Conservation (phyloP, 2,797 vertebrate genomes). For the Hydrolagus colliei region DNA sequence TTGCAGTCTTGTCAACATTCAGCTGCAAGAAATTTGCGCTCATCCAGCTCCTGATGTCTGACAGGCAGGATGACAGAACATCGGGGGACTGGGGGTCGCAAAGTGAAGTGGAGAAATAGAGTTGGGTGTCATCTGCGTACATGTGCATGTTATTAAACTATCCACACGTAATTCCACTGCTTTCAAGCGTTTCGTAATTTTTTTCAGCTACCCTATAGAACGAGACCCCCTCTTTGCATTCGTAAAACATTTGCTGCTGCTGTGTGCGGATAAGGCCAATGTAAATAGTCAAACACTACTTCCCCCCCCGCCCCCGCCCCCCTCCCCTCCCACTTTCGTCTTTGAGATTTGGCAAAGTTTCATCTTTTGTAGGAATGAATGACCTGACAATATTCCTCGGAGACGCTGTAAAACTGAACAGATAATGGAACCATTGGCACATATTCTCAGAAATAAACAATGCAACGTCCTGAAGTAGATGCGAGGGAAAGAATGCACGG, state of each 20-base stretch:
- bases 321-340: slow-evolving; percentile 7
- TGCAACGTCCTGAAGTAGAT: background rate
- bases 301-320: too few relatives aligned
- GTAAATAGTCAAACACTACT: background rate
- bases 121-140: too few relatives aligned
- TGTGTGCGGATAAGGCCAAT: slow-evolving; percentile 25
- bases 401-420: too few relatives aligned
- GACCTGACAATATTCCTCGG: background rate
- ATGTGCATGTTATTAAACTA: background rate
- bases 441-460: background rate
- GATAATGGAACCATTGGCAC: background rate
- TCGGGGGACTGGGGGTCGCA: too few relatives aligned
- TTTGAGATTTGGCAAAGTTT: background rate
- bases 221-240: background rate
- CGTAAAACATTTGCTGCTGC: background rate
- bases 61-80: too few relatives aligned
- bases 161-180: background rate
- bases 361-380: background rate
- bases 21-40: too few relatives aligned
- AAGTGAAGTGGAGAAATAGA: too few relatives aligned
- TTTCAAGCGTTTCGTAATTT: slow-evolving; percentile 17
- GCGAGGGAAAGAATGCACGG: background rate
- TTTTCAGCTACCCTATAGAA: too few relatives aligned
- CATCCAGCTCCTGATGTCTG: too few relatives aligned
- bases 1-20: too few relatives aligned